Evolutionary conservation across 2,797 vertebrate species (phyloP).

Genomic region (Eulemur rubriventer): DNA sequence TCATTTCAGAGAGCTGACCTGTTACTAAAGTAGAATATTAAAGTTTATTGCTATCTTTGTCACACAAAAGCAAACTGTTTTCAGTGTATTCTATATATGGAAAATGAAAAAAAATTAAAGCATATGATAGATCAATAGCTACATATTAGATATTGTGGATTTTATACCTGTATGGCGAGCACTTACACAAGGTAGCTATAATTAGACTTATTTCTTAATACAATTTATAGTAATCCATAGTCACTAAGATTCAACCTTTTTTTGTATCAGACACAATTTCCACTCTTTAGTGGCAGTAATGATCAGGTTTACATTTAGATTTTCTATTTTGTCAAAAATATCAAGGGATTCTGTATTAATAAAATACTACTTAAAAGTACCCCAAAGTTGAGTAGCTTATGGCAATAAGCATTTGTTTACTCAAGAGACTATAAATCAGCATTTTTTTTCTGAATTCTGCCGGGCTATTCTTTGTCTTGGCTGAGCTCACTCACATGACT

Average conservation of each 20-base stretch:
- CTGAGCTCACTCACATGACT: background rate
- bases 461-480: background rate
- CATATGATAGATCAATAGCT: background rate
- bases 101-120: background rate
- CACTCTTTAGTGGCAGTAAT: background rate
- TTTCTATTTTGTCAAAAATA: background rate
- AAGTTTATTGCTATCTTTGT: background rate
- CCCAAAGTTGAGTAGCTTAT: background rate
- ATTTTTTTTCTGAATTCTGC: background rate
- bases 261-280: background rate
- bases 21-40: background rate
- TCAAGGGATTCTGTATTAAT: background rate
- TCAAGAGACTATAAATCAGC: background rate
- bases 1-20: background rate
- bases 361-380: background rate
- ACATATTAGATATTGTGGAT: background rate
- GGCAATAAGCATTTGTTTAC: background rate
- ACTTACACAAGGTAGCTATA: background rate
- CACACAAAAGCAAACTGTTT: background rate
- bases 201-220: background rate
- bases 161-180: background rate
- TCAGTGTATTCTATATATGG: background rate
- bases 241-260: background rate
- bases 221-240: background rate
- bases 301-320: background rate